These are phyloP conservation scores for Regulus satrapa DNA, from an alignment of 2,113 vertebrate genomes.

Conservation along the genomic window DNA sequence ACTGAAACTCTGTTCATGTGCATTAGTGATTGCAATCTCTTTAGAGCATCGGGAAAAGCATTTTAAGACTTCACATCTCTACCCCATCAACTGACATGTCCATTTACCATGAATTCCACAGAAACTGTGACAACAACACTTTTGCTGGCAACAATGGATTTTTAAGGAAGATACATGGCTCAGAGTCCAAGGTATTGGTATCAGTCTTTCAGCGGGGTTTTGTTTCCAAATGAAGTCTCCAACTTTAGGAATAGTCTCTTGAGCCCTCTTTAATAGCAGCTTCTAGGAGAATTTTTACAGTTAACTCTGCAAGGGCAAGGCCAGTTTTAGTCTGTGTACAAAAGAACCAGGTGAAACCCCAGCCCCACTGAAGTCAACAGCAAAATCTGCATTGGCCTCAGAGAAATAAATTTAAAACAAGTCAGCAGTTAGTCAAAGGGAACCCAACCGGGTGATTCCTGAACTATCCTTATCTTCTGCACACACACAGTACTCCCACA, in stretches of 20 bases:
- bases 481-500: background rate
- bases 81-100: conserved; percentile 33
- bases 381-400: conserved; percentile 10
- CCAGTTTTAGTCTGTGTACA: conserved; percentile 16
- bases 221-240: conserved; percentile 54
- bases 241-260: conserved; percentile 23
- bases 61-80: conserved; percentile 53
- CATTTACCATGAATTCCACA: conserved; percentile 34
- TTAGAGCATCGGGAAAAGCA: conserved; percentile 27
- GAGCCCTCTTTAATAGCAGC: conserved; percentile 49
- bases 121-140: conserved; percentile 21
- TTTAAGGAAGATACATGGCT: conserved; percentile 54
- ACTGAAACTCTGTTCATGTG: conserved; percentile 60
- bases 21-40: conserved; percentile 38
- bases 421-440: conserved; percentile 39
- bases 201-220: conserved; percentile 31
- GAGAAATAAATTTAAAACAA: background rate
- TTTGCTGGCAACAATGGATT: conserved; percentile 43
- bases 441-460: background rate
- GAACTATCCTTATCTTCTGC: background rate
- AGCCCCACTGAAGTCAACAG: conserved; percentile 24
- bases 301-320: conserved; percentile 27
- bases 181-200: conserved; percentile 43
- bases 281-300: conserved; percentile 24
- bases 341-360: background rate